Percentiles rank a stretch among this genome's conserved stretches.
phyloP scores from a whole-genome alignment of 2,797 vertebrate species.

The Cyclopterus lumpus region DNA sequence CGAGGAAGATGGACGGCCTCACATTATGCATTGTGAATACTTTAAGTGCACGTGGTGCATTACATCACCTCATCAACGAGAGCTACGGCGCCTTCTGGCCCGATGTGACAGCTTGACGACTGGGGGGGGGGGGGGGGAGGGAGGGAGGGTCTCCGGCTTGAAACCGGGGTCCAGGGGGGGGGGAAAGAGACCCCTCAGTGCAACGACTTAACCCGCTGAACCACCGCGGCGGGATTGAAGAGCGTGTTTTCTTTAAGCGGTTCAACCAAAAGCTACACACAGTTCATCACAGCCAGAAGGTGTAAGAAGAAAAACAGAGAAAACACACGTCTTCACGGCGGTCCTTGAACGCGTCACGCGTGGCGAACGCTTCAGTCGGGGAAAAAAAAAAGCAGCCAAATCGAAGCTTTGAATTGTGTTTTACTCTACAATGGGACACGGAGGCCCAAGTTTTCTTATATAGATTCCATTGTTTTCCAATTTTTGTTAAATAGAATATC shows the following conservation, averaged over 20 bases:
- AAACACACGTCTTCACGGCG: background rate
- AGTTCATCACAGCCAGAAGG: background rate
- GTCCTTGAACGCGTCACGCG: background rate
- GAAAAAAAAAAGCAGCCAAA: background rate
- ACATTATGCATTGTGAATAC: conserved; percentile 49
- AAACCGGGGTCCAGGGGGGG: conserved; percentile 12
- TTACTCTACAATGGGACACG: too few species aligned
- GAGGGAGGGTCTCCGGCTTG: conserved; percentile 39
- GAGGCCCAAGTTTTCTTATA: too few species aligned
- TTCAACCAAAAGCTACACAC: background rate
- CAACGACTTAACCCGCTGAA: too few species aligned
- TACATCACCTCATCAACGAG: conserved; percentile 74
- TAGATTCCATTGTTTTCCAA: too few species aligned
- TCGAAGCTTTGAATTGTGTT: too few species aligned
- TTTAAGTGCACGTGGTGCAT: conserved; percentile 64
- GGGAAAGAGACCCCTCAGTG: conserved; percentile 8
- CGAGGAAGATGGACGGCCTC: conserved; percentile 49
- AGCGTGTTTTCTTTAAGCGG: background rate
- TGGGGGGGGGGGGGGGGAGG: conserved; percentile 56
- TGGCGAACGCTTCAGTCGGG: background rate
- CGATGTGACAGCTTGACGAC: conserved; percentile 69
- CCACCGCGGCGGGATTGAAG: too few species aligned
- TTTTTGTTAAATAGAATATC: too few species aligned
- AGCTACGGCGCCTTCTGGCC: conserved; percentile 25
- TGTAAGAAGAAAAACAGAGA: background rate